These are phyloP conservation scores for Brachyhypopomus gauderio DNA, from an alignment of 2,113 vertebrate genomes.

Conservation along the genomic window DNA sequence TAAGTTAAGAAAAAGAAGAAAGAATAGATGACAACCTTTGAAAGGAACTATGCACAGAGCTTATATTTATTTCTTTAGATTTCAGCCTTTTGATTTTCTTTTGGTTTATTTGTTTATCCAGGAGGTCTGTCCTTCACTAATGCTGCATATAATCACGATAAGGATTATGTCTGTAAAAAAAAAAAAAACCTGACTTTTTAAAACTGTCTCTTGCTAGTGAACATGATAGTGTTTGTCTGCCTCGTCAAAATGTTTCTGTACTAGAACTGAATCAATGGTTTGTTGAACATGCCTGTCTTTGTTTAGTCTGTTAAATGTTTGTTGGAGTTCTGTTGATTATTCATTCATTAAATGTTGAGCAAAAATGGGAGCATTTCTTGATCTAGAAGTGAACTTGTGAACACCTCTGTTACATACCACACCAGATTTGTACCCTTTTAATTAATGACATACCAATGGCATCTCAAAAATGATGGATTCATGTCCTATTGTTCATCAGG, in stretches of 20 bases:
- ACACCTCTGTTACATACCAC: neutral
- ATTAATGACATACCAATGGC: too few relatives aligned
- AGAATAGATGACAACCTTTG: slow-evolving; percentile 58
- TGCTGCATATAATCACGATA: slow-evolving; percentile 69
- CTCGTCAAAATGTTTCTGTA: slow-evolving; percentile 3
- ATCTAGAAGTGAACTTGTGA: neutral
- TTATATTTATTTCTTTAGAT: slow-evolving; percentile 74
- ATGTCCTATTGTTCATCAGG: too few relatives aligned
- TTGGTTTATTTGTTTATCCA: slow-evolving; percentile 8
- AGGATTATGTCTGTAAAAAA: slow-evolving; percentile 52
- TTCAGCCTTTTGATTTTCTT: slow-evolving; percentile 46
- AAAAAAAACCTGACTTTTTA: neutral
- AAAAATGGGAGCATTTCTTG: neutral
- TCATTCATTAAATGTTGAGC: neutral
- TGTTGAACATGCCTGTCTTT: neutral
- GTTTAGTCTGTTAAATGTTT: neutral
- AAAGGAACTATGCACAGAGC: slow-evolving; percentile 82
- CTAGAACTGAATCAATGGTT: neutral
- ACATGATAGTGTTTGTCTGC: slow-evolving; percentile 59
- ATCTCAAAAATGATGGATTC: too few relatives aligned
- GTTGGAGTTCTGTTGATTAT: neutral
- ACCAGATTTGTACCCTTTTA: neutral
- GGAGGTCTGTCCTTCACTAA: slow-evolving; percentile 71
- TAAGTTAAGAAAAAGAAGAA: slow-evolving; percentile 60
- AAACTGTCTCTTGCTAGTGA: slow-evolving; percentile 59